Percentiles rank a stretch among this genome's conserved stretches.
Conservation (phyloP, 2,888 invertebrate genomes). For the Catonia carolina region DNA sequence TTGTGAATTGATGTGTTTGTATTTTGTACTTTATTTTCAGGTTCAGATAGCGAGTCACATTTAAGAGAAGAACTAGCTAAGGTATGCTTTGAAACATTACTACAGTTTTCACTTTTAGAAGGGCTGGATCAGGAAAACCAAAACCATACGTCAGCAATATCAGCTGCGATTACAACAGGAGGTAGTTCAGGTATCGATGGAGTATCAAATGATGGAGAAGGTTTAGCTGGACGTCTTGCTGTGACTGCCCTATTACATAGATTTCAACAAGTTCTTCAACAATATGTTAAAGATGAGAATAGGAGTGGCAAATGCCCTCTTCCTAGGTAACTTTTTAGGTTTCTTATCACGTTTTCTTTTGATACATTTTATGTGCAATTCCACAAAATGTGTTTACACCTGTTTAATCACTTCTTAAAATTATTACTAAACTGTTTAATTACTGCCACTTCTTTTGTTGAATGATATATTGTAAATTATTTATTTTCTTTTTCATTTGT, state of each 20-base stretch:
- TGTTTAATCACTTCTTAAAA: too few species aligned
- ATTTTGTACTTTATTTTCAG: too few species aligned
- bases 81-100: conserved; percentile 89
- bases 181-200: background rate
- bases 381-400: too few species aligned
- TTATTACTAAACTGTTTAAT: too few species aligned
- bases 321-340: conserved; percentile 63
- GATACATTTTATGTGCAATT: too few species aligned
- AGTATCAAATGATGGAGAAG: conserved; percentile 32
- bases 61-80: conserved; percentile 93
- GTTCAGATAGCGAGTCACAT: conserved; percentile 43
- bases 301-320: conserved; percentile 79
- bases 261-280: conserved; percentile 85
- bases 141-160: background rate
- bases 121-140: conserved; percentile 48
- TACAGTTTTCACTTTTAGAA: conserved; percentile 85
- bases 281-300: conserved; percentile 78
- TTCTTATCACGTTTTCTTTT: too few species aligned
- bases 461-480: too few species aligned
- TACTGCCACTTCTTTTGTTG: too few species aligned
- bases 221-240: conserved; percentile 67
- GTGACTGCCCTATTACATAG: conserved; percentile 87
- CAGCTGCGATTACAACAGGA: background rate
- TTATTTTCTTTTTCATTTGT: too few species aligned
- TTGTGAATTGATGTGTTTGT: too few species aligned